Evolutionary conservation across 2,888 invertebrate species (phyloP), one percentile per base, ranked within the genome.

Genomic region (Diloba caeruleocephala): DNA sequence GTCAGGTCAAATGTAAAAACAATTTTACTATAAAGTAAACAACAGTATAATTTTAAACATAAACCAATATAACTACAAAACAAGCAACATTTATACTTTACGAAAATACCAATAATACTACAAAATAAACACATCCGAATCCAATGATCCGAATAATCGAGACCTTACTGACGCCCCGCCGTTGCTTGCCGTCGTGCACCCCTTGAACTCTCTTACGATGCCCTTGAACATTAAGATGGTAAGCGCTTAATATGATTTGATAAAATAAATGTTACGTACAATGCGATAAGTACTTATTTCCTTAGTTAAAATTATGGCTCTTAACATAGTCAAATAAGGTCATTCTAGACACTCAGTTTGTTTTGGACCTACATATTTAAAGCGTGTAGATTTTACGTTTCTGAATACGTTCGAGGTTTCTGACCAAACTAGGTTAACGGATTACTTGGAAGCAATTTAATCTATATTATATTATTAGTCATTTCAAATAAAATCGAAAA

Each of bases 51-150:
- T 7, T 21, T 21, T 21, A 7, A 21, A n/a, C n/a, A n/a, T n/a
- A n/a, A n/a, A n/a, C n/a, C n/a, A n/a, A n/a, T n/a, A n/a, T n/a
- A n/a, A n/a, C n/a, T n/a, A n/a, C n/a, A n/a, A n/a, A n/a, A n/a
- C n/a, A n/a, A n/a, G n/a, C n/a, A n/a, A n/a, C n/a, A n/a, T n/a
- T n/a, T n/a, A n/a, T n/a, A n/a, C n/a, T n/a, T n/a, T n/a, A n/a
- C n/a, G n/a, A n/a, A n/a, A n/a, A n/a, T n/a, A n/a, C n/a, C n/a
- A n/a, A n/a, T n/a, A n/a, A n/a, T n/a, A n/a, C n/a, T n/a, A n/a
- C n/a, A n/a, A n/a, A 59, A 71, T 67, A 57, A 61, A 68, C 71
- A 68, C 53, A 61, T 34, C 60, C 46, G 56, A 68, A 67, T 68
- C 62, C 57, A 68, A 68, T 68, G 62, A 71, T 71, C 53, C 53